Base-by-base conservation (phyloP, 2,113 vertebrate genomes). In the Narcine bancroftii region DNA sequence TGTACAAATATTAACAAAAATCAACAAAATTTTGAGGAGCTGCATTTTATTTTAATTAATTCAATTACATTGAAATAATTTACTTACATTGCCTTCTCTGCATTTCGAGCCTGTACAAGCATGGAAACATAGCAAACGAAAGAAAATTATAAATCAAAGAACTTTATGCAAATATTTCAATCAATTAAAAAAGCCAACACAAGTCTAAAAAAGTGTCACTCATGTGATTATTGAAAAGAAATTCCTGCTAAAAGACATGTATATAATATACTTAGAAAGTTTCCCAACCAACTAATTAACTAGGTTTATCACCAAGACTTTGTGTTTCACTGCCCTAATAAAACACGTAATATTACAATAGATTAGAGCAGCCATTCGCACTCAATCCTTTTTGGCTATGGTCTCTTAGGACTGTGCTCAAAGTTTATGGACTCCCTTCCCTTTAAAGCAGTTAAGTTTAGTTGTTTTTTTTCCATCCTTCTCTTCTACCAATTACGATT, bases 41-140 rank as follows among this genome's bases (percentile, higher is more conserved):
- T 60, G 4, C n/a, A 60, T 71, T 47, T 29, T 21, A 71, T 47
- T 29, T 91, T 69, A 29, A 42, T 81, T 91, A 3, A 29, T 10
- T 47, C 69, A 91, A 69, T 60, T 7, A n/a, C 24, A 63, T 1
- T 47, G 42, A 42, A 45, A 76, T 1, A 66, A 36, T 89, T 79
- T 93, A 97, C 98, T 98, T 93, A 99, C 98, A 99, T 98, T 93
- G 98, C 98, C 93, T 99, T 99, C 93, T 99, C 98, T 47, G 98
- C 98, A 93, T 99, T 99, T 93, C 98, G 97, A 71, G 98, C 98
- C 98, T 99, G 93, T 39, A 94, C 89, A 10, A 93, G 6, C 66
- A 69, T 26, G 83, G 81, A 87, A 92, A 83, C 93, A 24, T 63
- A 2, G 21, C 50, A 92, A 87, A 91, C 15, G 2, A 24, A 69